Evolutionary conservation across 2,888 invertebrate genomes (phyloP).

Genomic region (Gisinianus flammeolus): DNA sequence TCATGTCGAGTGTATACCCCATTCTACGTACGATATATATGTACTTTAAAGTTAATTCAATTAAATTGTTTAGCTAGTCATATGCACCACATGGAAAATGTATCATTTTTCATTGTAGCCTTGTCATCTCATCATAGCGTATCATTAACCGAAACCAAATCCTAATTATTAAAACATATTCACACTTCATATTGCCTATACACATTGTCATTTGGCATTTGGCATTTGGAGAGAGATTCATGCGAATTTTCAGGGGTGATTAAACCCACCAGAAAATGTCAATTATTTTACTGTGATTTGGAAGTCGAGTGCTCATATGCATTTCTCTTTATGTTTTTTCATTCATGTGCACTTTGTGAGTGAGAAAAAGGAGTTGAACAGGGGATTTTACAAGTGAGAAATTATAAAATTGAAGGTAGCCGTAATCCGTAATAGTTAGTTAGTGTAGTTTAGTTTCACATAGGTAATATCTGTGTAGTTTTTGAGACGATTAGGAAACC

Average conservation of each 20-base stretch:
- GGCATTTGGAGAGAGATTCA: not conserved
- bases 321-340: too few species aligned
- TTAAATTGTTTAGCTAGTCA: too few species aligned
- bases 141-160: conserved; percentile 6
- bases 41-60: too few species aligned
- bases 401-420: too few species aligned
- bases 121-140: conserved; percentile 3
- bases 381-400: too few species aligned
- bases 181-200: not conserved
- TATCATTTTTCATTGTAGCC: too few species aligned
- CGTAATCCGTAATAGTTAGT: too few species aligned
- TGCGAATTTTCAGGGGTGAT: conserved; percentile 14
- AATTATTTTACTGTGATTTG: not conserved
- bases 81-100: too few species aligned
- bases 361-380: too few species aligned
- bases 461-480: not conserved
- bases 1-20: too few species aligned
- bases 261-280: not conserved
- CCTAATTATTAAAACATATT: not conserved
- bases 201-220: not conserved
- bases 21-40: too few species aligned
- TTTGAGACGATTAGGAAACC: conserved; percentile 6
- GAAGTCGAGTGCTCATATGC: too few species aligned
- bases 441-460: not conserved
- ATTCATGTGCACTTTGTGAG: not conserved